Percentiles rank a stretch among this genome's conserved stretches.
phyloP scores from a whole-genome alignment of 92 coral and sea anemone species.

The Phymanthus crucifer region DNA sequence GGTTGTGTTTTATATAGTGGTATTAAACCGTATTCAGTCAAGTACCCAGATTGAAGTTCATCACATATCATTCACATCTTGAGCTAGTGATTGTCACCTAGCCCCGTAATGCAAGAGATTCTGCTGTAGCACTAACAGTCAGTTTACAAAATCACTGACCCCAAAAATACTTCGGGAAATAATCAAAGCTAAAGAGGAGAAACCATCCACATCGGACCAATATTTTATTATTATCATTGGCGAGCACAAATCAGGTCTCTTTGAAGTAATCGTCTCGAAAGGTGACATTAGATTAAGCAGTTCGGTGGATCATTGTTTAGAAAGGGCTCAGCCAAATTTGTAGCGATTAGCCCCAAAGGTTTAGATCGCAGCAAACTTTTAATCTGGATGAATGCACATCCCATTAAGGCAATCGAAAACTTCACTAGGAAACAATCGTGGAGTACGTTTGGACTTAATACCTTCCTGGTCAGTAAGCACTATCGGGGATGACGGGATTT shows the following conservation, averaged over 20 bases:
- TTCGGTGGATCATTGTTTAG: conserved; percentile 74
- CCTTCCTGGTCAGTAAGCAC: conserved; percentile 54
- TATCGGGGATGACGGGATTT: conserved; percentile 33
- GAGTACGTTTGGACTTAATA: conserved; percentile 17
- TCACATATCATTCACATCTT: conserved; percentile 19
- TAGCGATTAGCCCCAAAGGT: conserved; percentile 58
- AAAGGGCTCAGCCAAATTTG: conserved; percentile 55
- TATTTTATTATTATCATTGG: conserved; percentile 50
- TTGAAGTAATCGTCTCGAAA: conserved; percentile 62
- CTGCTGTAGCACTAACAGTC: not conserved
- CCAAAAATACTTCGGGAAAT: not conserved
- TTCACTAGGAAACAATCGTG: conserved; percentile 5
- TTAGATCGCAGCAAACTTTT: conserved; percentile 9
- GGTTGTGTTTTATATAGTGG: conserved; percentile 4
- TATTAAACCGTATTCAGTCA: conserved; percentile 5
- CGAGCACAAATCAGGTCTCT: conserved; percentile 64
- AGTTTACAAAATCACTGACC: conserved; percentile 3
- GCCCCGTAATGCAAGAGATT: conserved; percentile 46
- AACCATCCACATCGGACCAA: conserved; percentile 25
- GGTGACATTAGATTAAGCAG: conserved; percentile 83
- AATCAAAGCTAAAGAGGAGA: not conserved
- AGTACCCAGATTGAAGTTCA: conserved; percentile 30
- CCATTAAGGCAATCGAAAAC: conserved; percentile 54
- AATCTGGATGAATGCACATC: conserved; percentile 27
- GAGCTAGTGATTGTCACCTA: conserved; percentile 32